Evolutionary conservation across 35 echinoderm and acorn worm genomes (phyloP).

Genomic region (Amphiura filiformis): DNA sequence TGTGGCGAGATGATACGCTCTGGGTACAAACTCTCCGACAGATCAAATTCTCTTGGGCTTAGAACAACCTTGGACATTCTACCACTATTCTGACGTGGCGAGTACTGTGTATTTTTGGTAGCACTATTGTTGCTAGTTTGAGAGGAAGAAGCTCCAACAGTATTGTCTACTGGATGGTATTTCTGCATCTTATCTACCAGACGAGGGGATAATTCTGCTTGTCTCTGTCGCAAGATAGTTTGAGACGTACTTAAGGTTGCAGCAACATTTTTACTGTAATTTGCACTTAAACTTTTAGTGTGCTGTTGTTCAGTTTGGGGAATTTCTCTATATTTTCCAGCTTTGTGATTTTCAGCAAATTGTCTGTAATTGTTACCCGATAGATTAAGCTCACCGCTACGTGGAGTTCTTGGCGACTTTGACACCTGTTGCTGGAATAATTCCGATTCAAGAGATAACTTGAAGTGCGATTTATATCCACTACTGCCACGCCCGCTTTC

Average conservation of each 20-base stretch:
- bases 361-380: not conserved
- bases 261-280: not conserved
- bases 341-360: not conserved
- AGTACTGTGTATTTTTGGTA: slow-evolving; percentile 3
- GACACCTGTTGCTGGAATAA: not conserved
- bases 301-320: not conserved
- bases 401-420: not conserved
- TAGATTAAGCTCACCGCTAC: not conserved
- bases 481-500: not conserved
- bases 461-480: not conserved
- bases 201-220: not conserved
- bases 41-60: slow-evolving; percentile 17
- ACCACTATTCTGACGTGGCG: not conserved
- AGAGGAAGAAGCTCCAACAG: not conserved
- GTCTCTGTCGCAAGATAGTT: not conserved
- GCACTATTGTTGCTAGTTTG: not conserved
- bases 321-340: not conserved
- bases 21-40: slow-evolving; percentile 12
- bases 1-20: slow-evolving; percentile 23
- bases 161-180: not conserved
- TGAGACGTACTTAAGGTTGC: not conserved
- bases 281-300: not conserved
- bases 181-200: slow-evolving; percentile 22
- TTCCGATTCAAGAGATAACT: not conserved
- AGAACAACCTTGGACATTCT: not conserved